Percentiles rank a stretch among this genome's conserved stretches.
Conservation (phyloP, 2,888 invertebrate genomes). For the Nomada ruficornis region DNA sequence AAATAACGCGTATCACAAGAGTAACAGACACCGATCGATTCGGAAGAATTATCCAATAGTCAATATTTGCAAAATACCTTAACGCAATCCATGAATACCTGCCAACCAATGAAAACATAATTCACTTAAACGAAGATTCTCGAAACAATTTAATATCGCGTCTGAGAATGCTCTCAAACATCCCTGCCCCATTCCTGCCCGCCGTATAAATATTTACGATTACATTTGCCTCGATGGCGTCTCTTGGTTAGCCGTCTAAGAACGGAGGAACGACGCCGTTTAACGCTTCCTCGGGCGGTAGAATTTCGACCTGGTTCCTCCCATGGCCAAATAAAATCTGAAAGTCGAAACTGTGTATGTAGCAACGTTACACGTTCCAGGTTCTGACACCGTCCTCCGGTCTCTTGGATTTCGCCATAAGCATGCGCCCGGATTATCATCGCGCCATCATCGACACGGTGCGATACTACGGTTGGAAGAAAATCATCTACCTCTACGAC, state of each 20-base stretch:
- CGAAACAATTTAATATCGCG: constrained; percentile 20
- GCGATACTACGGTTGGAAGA: constrained; percentile 95
- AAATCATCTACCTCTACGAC: constrained; percentile 95
- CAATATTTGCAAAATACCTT: neutral
- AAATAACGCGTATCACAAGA: neutral
- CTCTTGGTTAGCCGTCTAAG: neutral
- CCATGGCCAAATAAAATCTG: constrained; percentile 27
- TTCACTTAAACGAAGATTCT: constrained; percentile 18
- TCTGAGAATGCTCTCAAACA: neutral
- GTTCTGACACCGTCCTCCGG: constrained; percentile 95
- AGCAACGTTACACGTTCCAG: constrained; percentile 82
- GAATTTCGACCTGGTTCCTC: neutral
- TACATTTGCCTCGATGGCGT: constrained; percentile 15
- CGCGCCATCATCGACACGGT: constrained; percentile 98
- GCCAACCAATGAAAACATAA: neutral
- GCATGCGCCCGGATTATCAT: constrained; percentile 98
- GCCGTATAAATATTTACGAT: constrained; percentile 46
- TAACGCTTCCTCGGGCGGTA: constrained; percentile 24
- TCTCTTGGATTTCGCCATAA: constrained; percentile 95
- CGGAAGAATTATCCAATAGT: neutral
- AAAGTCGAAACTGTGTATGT: constrained; percentile 26
- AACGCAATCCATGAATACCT: neutral
- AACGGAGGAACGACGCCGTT: constrained; percentile 7
- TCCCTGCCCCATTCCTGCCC: neutral
- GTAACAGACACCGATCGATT: neutral